Base-by-base conservation (phyloP, 2,888 invertebrate species). In the Pseudoips prasinana region DNA sequence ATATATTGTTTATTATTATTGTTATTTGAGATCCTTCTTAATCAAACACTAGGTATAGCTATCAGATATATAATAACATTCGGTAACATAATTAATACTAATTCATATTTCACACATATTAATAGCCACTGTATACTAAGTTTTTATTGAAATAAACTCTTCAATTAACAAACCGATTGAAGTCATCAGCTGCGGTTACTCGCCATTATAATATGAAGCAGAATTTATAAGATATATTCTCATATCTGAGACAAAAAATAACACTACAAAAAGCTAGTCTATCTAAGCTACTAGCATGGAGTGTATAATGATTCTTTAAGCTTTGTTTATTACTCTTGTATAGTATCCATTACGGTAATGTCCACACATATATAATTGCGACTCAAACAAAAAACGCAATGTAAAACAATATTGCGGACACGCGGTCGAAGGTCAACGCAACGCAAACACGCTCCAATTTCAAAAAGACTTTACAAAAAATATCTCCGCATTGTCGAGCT, bases 401-500 rank as follows among this genome's bases (percentile, higher is more conserved):
- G 41, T 52, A 63, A 58, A 56, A 65, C 62, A 59, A 44, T 50
- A 20, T 33, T 10, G 19, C 20, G n/a, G n/a, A 20, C 14, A 5
- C 14, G 7, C 20, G 20, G 62, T 55, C 66, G 67, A 69, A 69
- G 68, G 69, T 69, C 64, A 69, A 46, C 41, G 42, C 39, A 41
- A 20, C 46, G 44, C 53, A 53, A 60, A 58, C 56, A 48, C 56
- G 63, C 62, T 64, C 64, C 62, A 60, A 52, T 62, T 57, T 57
- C 27, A 41, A 53, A 20, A 57, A 48, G 56, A 47, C 43, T 61
- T 55, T 29, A 56, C 55, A 58, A 58, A 72, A 70, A 77, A 75
- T 70, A 65, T 64, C 63, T 61, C 60, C 69, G 73, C 57, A 57
- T 57, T 57, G 46, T 45, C 27, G 70, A 70, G 67, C 77, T 75